phyloP scores from a whole-genome alignment of 2,113 vertebrate genomes.

The Anarrhichthys ocellatus region DNA sequence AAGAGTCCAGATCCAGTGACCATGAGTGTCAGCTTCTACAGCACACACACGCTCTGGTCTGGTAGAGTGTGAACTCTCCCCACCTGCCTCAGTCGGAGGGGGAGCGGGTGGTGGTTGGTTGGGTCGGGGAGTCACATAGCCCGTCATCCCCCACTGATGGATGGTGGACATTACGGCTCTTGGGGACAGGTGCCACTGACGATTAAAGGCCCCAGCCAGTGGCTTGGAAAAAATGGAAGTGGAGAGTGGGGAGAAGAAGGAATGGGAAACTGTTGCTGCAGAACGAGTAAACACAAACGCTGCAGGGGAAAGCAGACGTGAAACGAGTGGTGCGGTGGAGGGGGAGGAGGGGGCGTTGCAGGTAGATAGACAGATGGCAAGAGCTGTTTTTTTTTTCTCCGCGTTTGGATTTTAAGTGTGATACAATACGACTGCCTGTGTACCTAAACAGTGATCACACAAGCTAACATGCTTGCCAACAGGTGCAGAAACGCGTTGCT shows the following conservation, averaged over 20 bases:
- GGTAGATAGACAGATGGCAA: conserved; percentile 68
- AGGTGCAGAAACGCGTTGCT: conserved; percentile 39
- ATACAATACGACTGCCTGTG: conserved; percentile 29
- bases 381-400: neutral
- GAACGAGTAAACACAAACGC: conserved; percentile 80
- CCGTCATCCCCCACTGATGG: conserved; percentile 80
- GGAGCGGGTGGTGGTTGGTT: neutral
- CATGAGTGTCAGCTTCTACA: conserved; percentile 65
- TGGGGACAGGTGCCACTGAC: conserved; percentile 82
- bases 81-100: conserved; percentile 43
- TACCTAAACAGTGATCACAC: conserved; percentile 46
- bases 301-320: conserved; percentile 66
- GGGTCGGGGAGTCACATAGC: conserved; percentile 32
- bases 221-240: conserved; percentile 80
- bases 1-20: conserved; percentile 66
- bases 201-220: conserved; percentile 83
- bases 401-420: conserved; percentile 46
- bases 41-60: conserved; percentile 54
- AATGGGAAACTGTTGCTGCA: conserved; percentile 78
- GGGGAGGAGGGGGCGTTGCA: conserved; percentile 48
- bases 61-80: conserved; percentile 62
- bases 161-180: conserved; percentile 83
- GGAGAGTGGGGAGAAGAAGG: conserved; percentile 65
- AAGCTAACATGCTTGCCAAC: conserved; percentile 24
- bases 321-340: conserved; percentile 45